Evolutionary conservation across 1,140 invertebrate genomes (phyloP).

Genomic region (Zaprionus taronus): DNA sequence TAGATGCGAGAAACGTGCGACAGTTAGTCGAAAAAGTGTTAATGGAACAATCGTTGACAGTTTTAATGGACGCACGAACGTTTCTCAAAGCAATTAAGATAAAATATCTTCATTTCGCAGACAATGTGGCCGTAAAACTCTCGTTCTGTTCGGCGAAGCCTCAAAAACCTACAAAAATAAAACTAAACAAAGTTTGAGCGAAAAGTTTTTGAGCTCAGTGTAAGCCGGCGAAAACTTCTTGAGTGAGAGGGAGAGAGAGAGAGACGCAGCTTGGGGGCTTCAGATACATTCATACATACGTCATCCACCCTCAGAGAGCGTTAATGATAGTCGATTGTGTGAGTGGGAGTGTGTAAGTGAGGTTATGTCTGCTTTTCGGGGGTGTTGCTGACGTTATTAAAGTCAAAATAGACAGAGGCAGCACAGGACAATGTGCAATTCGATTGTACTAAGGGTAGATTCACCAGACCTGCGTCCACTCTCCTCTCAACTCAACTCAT

Average conservation of each 20-base stretch:
- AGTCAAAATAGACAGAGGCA: constrained; percentile 72
- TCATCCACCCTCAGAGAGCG: constrained; percentile 58
- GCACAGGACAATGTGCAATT: constrained; percentile 40
- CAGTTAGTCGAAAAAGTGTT: constrained; percentile 44
- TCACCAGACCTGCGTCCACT: constrained; percentile 36
- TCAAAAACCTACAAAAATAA: not conserved
- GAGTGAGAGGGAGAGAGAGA: no score
- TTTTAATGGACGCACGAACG: constrained; percentile 36
- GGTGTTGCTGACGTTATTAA: constrained; percentile 80
- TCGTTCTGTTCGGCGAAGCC: not conserved
- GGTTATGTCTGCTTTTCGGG: constrained; percentile 52
- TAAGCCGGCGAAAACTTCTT: constrained; percentile 10
- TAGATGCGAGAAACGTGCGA: constrained; percentile 32
- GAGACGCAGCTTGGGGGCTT: not conserved
- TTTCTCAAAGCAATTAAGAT: constrained; percentile 38
- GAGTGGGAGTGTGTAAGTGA: constrained; percentile 19
- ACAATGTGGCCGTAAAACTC: constrained; percentile 22
- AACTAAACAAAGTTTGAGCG: constrained; percentile 29
- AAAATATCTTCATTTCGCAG: constrained; percentile 38
- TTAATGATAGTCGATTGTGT: constrained; percentile 66
- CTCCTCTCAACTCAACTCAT: not conserved
- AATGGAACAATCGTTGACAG: constrained; percentile 32
- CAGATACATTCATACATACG: not conserved
- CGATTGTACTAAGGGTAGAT: constrained; percentile 64
- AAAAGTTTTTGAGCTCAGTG: constrained; percentile 37